Base-by-base conservation (phyloP, 2,797 vertebrate genomes). In the Micropoecilia bifurca region DNA sequence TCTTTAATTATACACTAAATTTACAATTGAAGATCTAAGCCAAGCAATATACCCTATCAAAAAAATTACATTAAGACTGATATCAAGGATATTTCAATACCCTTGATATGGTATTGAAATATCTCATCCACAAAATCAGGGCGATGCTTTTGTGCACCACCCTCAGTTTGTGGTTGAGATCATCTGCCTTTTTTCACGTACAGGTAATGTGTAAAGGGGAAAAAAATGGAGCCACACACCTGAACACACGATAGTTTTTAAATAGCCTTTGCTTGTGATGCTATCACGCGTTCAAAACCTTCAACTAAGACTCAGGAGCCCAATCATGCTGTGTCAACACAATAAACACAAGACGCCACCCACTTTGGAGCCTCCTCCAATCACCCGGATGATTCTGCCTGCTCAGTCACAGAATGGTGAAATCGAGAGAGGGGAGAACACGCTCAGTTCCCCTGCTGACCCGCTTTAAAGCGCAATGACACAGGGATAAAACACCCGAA, bases 391-490 rank as follows among this genome's bases (percentile, higher is more conserved):
- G 72, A 41, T 41, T 41, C 41, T 41, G 36, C 36, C 36, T 39
- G 43, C 33, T 39, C 20, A 71, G 59, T 13, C 86, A 71, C 85
- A 79, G 69, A 81, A 76, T 84, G 59, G 71, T 74, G 45, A 82
- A 71, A 90, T 39, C 1, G 79, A 80, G 68, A 74, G 73, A 53
- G 86, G 63, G 80, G 48, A 79, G 82, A 80, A 82, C 83, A 79
- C 78, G 50, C 81, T 76, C 43, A 73, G 76, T 80, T 39, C 18
- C 13, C 43, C 71, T 71, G 39, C 84, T 20, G 78, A 85, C 61
- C 73, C 47, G 80, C 53, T 61, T 59, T 36, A 73, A 63, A 3
- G 78, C 83, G 84, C 87, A 88, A 80, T 82, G 84, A 85, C 84
- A 83, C 53, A 41, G 72, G 77, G 73, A 78, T 79, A 68, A 71